phyloP scores from a whole-genome alignment of 2,888 invertebrate genomes.

The Yponomeuta sedellus region DNA sequence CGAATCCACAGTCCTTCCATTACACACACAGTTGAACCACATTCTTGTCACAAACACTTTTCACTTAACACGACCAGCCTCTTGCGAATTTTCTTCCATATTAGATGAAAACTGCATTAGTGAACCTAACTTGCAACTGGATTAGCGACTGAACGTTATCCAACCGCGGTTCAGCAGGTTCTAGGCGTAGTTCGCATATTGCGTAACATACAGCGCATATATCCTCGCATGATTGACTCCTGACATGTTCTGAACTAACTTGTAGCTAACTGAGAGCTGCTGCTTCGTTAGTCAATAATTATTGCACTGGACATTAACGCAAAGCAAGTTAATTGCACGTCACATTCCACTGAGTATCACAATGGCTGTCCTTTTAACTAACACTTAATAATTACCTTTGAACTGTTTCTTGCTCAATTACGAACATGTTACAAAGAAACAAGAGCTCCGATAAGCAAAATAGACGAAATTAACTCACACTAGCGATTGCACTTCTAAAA shows the following conservation, averaged over 20 bases:
- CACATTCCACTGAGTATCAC: neutral
- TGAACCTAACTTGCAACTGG: constrained; percentile 4
- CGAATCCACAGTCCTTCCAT: constrained; percentile 24
- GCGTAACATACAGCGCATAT: constrained; percentile 1
- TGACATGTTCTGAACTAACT: neutral
- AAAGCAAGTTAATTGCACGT: neutral
- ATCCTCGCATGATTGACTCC: constrained; percentile 1
- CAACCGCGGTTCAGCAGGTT: constrained; percentile 10
- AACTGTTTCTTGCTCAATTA: neutral
- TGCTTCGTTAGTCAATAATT: neutral
- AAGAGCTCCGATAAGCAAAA: neutral
- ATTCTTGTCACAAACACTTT: constrained; percentile 19
- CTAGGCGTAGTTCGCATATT: constrained; percentile 1
- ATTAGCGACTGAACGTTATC: constrained; percentile 9
- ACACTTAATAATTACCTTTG: neutral
- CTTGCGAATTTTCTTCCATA: constrained; percentile 12
- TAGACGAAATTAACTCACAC: neutral
- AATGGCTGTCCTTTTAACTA: neutral
- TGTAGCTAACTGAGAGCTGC: neutral
- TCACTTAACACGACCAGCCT: constrained; percentile 10
- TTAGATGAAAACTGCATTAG: constrained; percentile 12
- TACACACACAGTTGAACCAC: constrained; percentile 40
- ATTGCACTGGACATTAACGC: neutral
- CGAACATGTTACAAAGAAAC: neutral
- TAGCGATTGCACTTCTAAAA: neutral